These are phyloP conservation scores for Apomyelois bistriatella DNA, from an alignment of 2,888 invertebrate genomes.

Conservation along the genomic window DNA sequence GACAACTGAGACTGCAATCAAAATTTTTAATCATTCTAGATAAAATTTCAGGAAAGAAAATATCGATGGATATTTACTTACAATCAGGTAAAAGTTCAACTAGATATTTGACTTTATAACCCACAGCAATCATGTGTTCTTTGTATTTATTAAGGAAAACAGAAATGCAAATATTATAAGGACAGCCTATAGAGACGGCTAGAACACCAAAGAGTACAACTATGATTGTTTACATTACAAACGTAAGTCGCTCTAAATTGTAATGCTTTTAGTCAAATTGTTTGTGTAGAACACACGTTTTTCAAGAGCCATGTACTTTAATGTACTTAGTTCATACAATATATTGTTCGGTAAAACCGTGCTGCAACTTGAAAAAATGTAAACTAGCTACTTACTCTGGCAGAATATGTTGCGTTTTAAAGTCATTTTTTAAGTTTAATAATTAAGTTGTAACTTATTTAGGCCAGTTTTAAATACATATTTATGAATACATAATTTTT, in stretches of 20 bases:
- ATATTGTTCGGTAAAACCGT: conserved; percentile 47
- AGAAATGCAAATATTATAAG: conserved; percentile 21
- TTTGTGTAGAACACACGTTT: conserved; percentile 34
- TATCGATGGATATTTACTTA: neutral
- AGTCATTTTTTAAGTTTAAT: conserved; percentile 47
- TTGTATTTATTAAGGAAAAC: conserved; percentile 10
- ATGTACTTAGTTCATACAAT: neutral
- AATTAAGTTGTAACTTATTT: conserved; percentile 58
- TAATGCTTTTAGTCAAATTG: conserved; percentile 20
- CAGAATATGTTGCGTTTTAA: conserved; percentile 21
- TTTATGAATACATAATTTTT: conserved; percentile 37
- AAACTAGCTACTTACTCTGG: neutral
- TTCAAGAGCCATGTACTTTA: neutral
- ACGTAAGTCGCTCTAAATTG: conserved; percentile 33
- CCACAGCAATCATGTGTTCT: neutral
- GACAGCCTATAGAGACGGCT: conserved; percentile 55
- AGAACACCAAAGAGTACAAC: conserved; percentile 74
- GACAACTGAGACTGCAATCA: neutral
- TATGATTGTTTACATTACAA: conserved; percentile 34
- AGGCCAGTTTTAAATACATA: conserved; percentile 62
- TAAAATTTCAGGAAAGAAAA: neutral
- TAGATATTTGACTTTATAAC: neutral
- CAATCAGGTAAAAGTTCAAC: neutral
- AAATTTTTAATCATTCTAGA: neutral
- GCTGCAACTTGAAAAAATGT: conserved; percentile 10